Conservation (phyloP, 2,797 vertebrate species). For the Euphonia xanthogaster region DNA sequence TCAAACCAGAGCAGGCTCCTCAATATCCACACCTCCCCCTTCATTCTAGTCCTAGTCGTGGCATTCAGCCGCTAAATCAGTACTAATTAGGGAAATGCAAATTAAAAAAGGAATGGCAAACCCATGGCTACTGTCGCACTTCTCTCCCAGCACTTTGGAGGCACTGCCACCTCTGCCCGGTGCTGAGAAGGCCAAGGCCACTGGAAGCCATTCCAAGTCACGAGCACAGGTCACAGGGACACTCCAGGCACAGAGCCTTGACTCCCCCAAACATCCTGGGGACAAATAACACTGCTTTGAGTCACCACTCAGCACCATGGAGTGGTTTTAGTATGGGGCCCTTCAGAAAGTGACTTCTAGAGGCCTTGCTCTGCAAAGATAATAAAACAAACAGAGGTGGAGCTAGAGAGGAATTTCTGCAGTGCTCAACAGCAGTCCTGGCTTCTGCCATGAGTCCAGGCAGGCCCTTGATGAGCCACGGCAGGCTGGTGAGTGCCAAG, state of each 20-base stretch:
- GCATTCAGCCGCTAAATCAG: not conserved
- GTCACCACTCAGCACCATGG: not conserved
- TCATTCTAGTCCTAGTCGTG: not conserved
- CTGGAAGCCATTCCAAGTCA: not conserved
- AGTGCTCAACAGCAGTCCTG: not conserved
- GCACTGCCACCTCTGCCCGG: not conserved
- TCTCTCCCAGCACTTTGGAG: not conserved
- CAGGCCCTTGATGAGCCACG: not conserved
- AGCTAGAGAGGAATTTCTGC: conserved; percentile 44
- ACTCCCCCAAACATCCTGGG: not conserved
- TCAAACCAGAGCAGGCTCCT: not conserved
- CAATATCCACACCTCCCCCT: not conserved
- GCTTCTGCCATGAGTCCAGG: not conserved
- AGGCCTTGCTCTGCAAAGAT: conserved; percentile 3
- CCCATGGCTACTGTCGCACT: not conserved
- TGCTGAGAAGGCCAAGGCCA: not conserved
- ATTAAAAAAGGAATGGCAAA: not conserved
- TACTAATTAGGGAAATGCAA: not conserved
- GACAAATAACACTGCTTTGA: not conserved
- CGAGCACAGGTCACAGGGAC: not conserved
- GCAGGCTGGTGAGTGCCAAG: not conserved
- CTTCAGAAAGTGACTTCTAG: conserved; percentile 37
- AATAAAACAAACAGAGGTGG: conserved; percentile 52
- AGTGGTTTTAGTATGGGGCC: not conserved
- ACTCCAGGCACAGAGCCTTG: not conserved